phyloP scores from a whole-genome alignment of 2,797 vertebrate species.

The Lepilemur septentrionalis region DNA sequence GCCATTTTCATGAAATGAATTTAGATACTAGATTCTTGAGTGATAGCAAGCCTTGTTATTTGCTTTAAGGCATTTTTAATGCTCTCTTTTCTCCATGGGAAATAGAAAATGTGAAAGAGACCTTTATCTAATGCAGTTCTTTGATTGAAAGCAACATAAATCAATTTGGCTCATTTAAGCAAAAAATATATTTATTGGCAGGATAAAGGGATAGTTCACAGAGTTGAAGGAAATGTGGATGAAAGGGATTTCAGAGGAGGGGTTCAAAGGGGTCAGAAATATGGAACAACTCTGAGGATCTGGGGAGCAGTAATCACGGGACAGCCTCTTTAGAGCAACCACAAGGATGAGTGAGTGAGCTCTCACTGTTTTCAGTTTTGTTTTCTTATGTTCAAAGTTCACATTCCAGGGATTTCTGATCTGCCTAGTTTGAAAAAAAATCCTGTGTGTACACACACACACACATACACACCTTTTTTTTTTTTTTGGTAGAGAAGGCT shows the following conservation, averaged over 20 bases:
- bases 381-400: neutral
- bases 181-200: neutral
- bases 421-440: conserved; percentile 16
- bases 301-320: neutral
- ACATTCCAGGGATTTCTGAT: conserved; percentile 11
- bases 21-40: conserved; percentile 35
- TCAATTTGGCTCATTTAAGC: neutral
- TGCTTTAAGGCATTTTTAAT: conserved; percentile 40
- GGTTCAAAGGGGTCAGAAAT: neutral
- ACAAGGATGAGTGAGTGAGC: neutral
- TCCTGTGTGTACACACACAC: neutral
- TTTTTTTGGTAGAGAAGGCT: neutral
- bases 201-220: neutral
- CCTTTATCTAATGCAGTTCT: neutral
- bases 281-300: neutral
- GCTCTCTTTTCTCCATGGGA: neutral
- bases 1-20: conserved; percentile 41
- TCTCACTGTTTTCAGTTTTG: neutral
- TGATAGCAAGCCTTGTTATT: conserved; percentile 17
- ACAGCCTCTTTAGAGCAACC: neutral
- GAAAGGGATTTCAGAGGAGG: neutral
- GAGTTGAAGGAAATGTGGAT: neutral
- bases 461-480: too few relatives aligned
- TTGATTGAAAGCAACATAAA: neutral
- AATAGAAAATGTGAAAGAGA: neutral